Conservation (phyloP, 2,797 vertebrate genomes). For the Buphagus erythrorhynchus region DNA sequence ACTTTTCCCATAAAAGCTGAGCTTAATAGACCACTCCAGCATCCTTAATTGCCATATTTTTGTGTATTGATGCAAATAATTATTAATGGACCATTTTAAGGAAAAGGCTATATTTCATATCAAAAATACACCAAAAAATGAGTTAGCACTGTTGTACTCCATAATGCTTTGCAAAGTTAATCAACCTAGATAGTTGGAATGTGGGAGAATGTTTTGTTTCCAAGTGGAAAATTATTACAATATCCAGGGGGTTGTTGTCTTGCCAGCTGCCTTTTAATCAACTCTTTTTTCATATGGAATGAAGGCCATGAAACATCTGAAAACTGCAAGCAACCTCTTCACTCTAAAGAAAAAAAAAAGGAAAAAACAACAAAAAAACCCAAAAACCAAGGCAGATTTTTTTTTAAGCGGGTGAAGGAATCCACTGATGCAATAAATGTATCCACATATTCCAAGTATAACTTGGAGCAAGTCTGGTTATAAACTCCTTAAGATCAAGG, state of each 20-base stretch:
- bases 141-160: neutral
- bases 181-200: constrained; percentile 3
- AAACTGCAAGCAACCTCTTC: constrained; percentile 23
- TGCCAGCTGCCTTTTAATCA: constrained; percentile 54
- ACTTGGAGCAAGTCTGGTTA: constrained; percentile 61
- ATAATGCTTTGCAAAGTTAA: neutral
- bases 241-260: neutral
- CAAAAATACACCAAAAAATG: neutral
- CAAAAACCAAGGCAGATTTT: neutral
- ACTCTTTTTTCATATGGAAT: neutral
- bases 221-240: constrained; percentile 36
- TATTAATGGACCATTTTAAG: neutral
- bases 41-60: constrained; percentile 45
- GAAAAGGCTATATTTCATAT: neutral
- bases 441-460: constrained; percentile 53
- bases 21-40: constrained; percentile 23
- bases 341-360: neutral
- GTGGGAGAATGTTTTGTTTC: constrained; percentile 27
- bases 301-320: constrained; percentile 29
- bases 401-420: constrained; percentile 29
- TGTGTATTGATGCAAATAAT: constrained; percentile 21
- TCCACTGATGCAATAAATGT: constrained; percentile 57
- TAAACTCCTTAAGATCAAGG: constrained; percentile 73
- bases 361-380: too few species aligned
- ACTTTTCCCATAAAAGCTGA: constrained; percentile 10